phyloP scores from a whole-genome alignment of 2,888 invertebrate genomes.

The Fragum fragum region DNA sequence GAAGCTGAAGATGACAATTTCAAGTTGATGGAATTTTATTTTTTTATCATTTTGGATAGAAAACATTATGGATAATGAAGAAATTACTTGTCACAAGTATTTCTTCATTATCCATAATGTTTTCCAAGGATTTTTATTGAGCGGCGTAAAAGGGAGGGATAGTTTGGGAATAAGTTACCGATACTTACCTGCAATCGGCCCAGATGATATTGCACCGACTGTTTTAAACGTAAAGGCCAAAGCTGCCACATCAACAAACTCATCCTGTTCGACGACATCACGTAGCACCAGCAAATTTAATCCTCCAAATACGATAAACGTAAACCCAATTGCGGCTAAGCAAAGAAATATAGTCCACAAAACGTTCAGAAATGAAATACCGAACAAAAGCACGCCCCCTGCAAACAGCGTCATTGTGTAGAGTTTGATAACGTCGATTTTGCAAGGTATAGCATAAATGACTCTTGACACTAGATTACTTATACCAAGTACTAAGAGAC shows the following conservation, averaged over 20 bases:
- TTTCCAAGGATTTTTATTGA: background rate
- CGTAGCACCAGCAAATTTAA: slow-evolving; percentile 19
- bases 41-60: no score
- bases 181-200: slow-evolving; percentile 14
- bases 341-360: background rate
- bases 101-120: no score
- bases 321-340: slow-evolving; percentile 3
- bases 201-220: slow-evolving; percentile 4
- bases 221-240: slow-evolving; percentile 12
- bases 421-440: background rate
- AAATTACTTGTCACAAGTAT: no score
- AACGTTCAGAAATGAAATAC: background rate
- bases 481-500: slow-evolving; percentile 2
- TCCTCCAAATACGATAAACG: slow-evolving; percentile 19
- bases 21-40: no score
- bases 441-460: slow-evolving; percentile 17
- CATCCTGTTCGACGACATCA: background rate
- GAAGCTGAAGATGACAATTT: no score
- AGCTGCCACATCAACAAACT: slow-evolving; percentile 18
- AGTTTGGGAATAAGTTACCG: no score
- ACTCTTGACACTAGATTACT: slow-evolving; percentile 15
- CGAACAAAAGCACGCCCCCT: background rate
- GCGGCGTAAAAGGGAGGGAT: background rate
- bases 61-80: no score
- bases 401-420: background rate